Percentiles rank a stretch among this genome's conserved stretches.
phyloP scores from a whole-genome alignment of 2,113 vertebrate species.

The Romanogobio albipinnatus region DNA sequence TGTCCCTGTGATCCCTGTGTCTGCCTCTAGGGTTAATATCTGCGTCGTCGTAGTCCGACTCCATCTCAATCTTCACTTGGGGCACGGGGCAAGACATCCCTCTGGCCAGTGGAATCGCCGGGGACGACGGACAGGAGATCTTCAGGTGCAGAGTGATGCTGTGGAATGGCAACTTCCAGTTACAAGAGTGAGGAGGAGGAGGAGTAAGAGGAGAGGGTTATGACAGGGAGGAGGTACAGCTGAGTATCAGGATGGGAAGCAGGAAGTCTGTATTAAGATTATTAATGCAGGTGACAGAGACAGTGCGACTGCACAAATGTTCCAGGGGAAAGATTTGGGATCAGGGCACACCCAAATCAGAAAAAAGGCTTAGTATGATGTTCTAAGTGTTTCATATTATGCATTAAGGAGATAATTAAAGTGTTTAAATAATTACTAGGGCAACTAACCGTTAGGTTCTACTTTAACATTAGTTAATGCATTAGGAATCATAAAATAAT shows the following conservation, averaged over 20 bases:
- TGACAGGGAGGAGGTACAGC: conserved; percentile 31
- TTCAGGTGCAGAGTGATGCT: conserved; percentile 97
- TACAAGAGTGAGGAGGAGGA: conserved; percentile 65
- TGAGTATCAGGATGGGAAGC: conserved; percentile 11
- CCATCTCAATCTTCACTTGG: conserved; percentile 97
- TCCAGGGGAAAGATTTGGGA: background rate
- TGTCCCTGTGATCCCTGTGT: conserved; percentile 71
- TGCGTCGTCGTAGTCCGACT: conserved; percentile 87
- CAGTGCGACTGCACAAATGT: background rate
- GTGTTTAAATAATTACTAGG: background rate
- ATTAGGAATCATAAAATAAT: background rate
- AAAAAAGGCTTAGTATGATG: background rate
- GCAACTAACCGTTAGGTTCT: background rate
- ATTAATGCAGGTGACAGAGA: background rate
- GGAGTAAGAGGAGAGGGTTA: conserved; percentile 21
- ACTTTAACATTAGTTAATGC: background rate
- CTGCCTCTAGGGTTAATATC: conserved; percentile 74
- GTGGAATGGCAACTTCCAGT: conserved; percentile 71
- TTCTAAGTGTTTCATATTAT: background rate
- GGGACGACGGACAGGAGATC: conserved; percentile 93
- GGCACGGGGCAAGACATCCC: conserved; percentile 83
- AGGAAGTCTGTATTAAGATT: background rate
- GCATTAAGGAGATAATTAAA: background rate
- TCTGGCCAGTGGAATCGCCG: conserved; percentile 79
- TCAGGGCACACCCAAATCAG: conserved; percentile 1